A percentile compares a stretch with the other conserved stretches of the same genome.
phyloP scores from a whole-genome alignment of 2,888 invertebrate genomes.

The Drosophila ezoana region DNA sequence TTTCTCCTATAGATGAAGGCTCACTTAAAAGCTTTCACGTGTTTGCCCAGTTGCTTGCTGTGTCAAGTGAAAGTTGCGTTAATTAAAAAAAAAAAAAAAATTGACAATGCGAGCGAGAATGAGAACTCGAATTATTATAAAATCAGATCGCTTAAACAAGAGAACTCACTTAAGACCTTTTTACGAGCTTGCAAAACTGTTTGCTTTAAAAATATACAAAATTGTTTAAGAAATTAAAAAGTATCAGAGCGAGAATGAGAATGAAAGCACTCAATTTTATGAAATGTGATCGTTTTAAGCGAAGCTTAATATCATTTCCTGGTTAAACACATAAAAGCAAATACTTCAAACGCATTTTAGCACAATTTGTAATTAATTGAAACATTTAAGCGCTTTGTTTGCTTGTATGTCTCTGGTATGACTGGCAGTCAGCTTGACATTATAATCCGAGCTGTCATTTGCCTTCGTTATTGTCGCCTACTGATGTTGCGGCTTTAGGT shows the following conservation, averaged over 20 bases:
- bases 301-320: slow-evolving; percentile 3
- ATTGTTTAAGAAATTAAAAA: no score
- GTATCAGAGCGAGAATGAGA: background rate
- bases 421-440: slow-evolving; percentile 44
- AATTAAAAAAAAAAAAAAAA: no score
- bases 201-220: no score
- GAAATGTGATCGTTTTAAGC: background rate
- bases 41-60: no score
- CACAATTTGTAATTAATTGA: slow-evolving; percentile 49
- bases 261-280: background rate
- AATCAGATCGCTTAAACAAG: background rate
- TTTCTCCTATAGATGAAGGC: no score
- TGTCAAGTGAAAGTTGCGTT: no score
- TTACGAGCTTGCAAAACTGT: no score
- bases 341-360: slow-evolving; percentile 31
- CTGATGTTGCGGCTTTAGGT: slow-evolving; percentile 10
- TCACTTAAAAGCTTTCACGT: no score
- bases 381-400: slow-evolving; percentile 18
- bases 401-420: background rate
- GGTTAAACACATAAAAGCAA: slow-evolving; percentile 9
- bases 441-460: slow-evolving; percentile 38
- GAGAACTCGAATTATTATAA: no score
- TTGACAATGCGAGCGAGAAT: no score
- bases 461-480: slow-evolving; percentile 15
- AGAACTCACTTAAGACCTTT: background rate